phyloP scores from a whole-genome alignment of 2,888 invertebrate genomes.

The Petrolisthes cinctipes region DNA sequence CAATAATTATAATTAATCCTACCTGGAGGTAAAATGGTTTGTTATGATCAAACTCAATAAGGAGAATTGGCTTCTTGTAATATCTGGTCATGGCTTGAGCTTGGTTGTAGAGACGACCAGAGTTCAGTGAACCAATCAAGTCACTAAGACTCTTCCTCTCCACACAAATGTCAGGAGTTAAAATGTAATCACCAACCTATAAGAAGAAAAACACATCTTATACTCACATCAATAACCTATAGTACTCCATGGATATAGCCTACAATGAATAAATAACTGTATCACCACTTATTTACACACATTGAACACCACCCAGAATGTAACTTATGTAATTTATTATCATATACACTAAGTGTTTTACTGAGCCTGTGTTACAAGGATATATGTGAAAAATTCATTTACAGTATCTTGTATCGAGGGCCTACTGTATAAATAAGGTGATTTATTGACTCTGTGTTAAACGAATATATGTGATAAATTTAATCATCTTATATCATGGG shows the following conservation, averaged over 20 bases:
- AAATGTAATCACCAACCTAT: slow-evolving; percentile 94
- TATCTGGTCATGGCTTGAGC: slow-evolving; percentile 92
- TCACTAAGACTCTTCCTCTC: slow-evolving; percentile 81
- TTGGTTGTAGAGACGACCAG: slow-evolving; percentile 95
- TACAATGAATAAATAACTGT: no score
- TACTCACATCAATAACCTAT: not conserved
- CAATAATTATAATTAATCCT: slow-evolving; percentile 66
- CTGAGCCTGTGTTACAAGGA: no score
- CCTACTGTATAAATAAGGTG: no score
- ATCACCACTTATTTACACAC: no score
- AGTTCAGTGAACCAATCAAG: slow-evolving; percentile 84
- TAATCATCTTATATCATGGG: no score
- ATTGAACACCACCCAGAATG: no score
- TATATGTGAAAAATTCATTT: no score
- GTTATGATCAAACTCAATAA: slow-evolving; percentile 96
- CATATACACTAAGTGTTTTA: no score
- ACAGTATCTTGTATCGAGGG: no score
- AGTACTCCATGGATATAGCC: not conserved
- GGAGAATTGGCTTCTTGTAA: slow-evolving; percentile 87
- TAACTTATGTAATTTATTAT: no score
- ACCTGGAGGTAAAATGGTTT: slow-evolving; percentile 91
- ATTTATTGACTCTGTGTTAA: no score
- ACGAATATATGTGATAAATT: no score
- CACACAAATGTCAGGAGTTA: slow-evolving; percentile 95
- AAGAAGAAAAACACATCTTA: slow-evolving; percentile 20